A percentile compares a stretch with the other conserved stretches of the same genome.
Conservation (phyloP, 1,140 invertebrate genomes). For the Tribolium madens region DNA sequence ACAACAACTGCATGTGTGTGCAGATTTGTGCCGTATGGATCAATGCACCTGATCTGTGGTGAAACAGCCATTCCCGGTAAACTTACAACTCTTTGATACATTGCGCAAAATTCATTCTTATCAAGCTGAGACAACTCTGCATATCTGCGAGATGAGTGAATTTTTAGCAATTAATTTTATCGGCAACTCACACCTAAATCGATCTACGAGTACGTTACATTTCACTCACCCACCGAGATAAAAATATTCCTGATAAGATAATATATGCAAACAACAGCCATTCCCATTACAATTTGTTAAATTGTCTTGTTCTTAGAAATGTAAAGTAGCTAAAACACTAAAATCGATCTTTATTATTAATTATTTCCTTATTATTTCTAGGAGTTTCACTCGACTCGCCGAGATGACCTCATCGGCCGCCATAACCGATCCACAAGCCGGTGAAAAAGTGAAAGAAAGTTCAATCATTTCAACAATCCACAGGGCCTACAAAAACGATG, state of each 20-base stretch:
- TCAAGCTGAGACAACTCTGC: no score
- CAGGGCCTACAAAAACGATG: conserved; percentile 32
- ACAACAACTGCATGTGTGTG: conserved; percentile 14
- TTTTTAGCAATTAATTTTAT: no score
- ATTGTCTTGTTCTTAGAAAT: neutral
- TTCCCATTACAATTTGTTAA: neutral
- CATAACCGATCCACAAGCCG: neutral
- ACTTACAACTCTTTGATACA: no score
- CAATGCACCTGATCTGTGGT: conserved; percentile 1
- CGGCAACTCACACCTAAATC: no score
- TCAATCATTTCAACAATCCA: conserved; percentile 10
- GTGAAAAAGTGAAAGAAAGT: conserved; percentile 8
- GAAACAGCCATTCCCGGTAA: neutral
- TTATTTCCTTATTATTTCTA: conserved; percentile 17
- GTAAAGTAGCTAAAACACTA: neutral
- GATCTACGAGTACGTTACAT: no score
- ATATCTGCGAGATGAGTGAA: no score
- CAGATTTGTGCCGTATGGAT: conserved; percentile 12
- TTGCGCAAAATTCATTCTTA: no score
- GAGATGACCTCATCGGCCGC: neutral
- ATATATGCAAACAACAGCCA: neutral
- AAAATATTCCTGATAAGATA: no score
- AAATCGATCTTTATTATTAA: neutral
- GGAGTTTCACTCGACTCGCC: conserved; percentile 6
- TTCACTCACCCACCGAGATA: no score